Evolutionary conservation across 1,140 invertebrate species (phyloP).

Genomic region (Conopomorpha cramerella): DNA sequence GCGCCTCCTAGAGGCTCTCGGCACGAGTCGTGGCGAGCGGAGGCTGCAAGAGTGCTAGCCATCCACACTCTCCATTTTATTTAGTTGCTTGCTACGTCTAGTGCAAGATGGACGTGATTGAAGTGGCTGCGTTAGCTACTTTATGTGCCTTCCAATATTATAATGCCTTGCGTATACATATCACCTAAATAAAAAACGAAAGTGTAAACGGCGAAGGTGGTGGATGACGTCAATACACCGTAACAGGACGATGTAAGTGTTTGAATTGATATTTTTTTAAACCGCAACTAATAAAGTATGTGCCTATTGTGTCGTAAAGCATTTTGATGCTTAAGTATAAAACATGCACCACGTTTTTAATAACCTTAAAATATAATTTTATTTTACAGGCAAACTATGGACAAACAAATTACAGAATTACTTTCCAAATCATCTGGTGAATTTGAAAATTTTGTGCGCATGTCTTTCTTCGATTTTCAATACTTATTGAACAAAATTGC

Average conservation of each 20-base stretch:
- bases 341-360: too few species aligned
- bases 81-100: background rate
- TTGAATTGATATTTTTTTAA: too few species aligned
- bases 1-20: background rate
- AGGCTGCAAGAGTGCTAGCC: background rate
- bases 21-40: background rate
- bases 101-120: background rate
- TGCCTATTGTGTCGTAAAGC: too few species aligned
- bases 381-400: too few species aligned
- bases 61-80: slow-evolving; percentile 1
- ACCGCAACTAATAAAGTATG: too few species aligned
- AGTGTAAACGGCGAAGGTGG: background rate
- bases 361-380: too few species aligned
- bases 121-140: background rate
- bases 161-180: background rate
- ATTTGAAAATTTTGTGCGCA: too few species aligned
- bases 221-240: background rate
- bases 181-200: background rate
- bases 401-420: too few species aligned
- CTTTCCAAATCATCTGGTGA: too few species aligned
- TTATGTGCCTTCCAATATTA: background rate
- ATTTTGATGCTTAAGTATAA: too few species aligned
- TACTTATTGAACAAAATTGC: slow-evolving; percentile 9
- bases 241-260: too few species aligned
- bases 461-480: slow-evolving; percentile 11